Evolutionary conservation across 2,888 invertebrate genomes (phyloP), one percentile per base, ranked within the genome.

Genomic region (Drosophila cyrtoloma): DNA sequence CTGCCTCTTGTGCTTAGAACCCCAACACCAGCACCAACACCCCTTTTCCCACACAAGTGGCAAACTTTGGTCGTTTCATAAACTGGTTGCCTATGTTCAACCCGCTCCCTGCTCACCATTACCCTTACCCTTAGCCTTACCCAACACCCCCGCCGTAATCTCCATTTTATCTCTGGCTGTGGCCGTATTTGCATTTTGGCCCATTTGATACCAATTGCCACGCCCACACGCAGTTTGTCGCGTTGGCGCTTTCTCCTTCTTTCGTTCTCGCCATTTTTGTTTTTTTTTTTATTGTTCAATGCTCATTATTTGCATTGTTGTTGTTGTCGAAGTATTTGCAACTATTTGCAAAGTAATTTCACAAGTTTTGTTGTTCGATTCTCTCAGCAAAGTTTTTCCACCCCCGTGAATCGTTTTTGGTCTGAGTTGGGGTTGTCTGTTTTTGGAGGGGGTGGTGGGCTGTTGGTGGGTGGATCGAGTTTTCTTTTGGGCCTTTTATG

Each of bases 311-410:
- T 82, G 77, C 61, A 66, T 62, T 67, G 47, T 52, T 64, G 64
- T 56, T 64, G 50, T 19, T 52, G 30, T 42, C 26, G 37, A 69
- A 74, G 71, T 72, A 75, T 81, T 81, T 73, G 61, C 80, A 84
- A 86, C 84, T 87, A 84, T 84, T 84, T 84, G 75, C 79, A 74
- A 82, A 84, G 84, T 82, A 84, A 84, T 84, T 86, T 84, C 82
- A 82, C 65, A 73, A 84, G 79, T 84, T 84, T 81, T 81, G 84
- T 79, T 81, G 69, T 84, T 86, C 82, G 84, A 84, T 84, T 84
- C 59, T 68, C 56, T 9, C 12, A 37, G 22, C 64, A 52, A 77
- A 77, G 56, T 77, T 77, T 77, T 77, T 6, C 51, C 55, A 55
- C 55, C 66, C 42, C 56, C 47, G 32, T 26, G 39, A 61, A 71